Evolutionary conservation across 2,113 vertebrate genomes (phyloP), one percentile per base, ranked within the genome.

Genomic region (Lagenorhynchus albirostris): DNA sequence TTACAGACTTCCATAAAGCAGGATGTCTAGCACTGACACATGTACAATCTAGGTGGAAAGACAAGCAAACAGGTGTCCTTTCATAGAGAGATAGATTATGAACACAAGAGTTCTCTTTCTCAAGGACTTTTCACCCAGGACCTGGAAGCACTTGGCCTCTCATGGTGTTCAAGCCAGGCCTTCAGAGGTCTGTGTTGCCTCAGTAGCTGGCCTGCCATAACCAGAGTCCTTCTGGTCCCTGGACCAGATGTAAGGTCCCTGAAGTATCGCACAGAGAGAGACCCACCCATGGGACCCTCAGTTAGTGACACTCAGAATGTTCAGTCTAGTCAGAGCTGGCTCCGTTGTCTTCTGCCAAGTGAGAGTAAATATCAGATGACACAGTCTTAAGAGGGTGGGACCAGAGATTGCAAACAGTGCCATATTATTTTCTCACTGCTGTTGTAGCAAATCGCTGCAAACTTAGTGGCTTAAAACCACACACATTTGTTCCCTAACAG

Each of bases 351-450:
- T 62, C 73, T 55, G n/a, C 83, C 55, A 6, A n/a, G 11, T 73
- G 47, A 70, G 77, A 71, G 71, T 82, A 33, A 80, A 47, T 26
- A n/a, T 60, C 9, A 47, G 50, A 47, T 68, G 73, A 47, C 38
- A 36, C 47, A 1, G 6, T 26, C 31, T 33, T 17, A n/a, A n/a
- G 41, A 91, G 41, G 33, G 15, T 6, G 50, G 60, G 53, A 53
- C 20, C 47, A 60, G 47, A 62, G 73, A 21, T 21, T 38, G 29
- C 5, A 2, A 12, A 62, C 0, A 0, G 23, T 2, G 20, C 67
- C 31, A 3, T 25, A 1, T 44, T 25, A 6, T 31, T 53, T 62
- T 73, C 77, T 65, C 41, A 7, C 17, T 55, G 29, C 21, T 53
- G 44, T 63, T 92, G 5, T 38, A 41, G 55, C 20, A 38, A n/a